phyloP scores from a whole-genome alignment of 1,140 invertebrate species.

The Drosophila lacteicornis region DNA sequence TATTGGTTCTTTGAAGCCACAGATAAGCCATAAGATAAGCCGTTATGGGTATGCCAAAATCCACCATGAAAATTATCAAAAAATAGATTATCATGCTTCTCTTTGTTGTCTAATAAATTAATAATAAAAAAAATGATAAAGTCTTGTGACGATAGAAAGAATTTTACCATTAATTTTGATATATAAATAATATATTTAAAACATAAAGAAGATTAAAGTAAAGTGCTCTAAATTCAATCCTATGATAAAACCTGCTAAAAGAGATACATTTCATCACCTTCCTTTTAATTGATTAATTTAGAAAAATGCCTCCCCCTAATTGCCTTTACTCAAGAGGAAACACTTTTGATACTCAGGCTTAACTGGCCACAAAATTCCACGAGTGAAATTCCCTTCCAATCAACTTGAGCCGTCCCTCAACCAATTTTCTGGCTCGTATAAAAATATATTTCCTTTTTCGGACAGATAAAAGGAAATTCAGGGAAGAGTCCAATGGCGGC shows the following conservation, averaged over 20 bases:
- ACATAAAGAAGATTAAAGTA: neutral
- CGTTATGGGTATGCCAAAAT: too few species aligned
- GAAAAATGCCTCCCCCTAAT: slow-evolving; percentile 11
- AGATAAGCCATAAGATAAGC: slow-evolving; percentile 11
- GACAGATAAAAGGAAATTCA: slow-evolving; percentile 54
- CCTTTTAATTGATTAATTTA: slow-evolving; percentile 24
- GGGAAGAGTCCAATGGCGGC: slow-evolving; percentile 10
- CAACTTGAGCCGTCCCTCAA: slow-evolving; percentile 14
- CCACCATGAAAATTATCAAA: too few species aligned
- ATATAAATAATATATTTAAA: too few species aligned
- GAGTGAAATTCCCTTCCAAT: slow-evolving; percentile 39
- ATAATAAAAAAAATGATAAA: too few species aligned
- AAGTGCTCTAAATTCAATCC: too few species aligned
- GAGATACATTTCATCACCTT: neutral
- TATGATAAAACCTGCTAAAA: too few species aligned
- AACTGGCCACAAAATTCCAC: slow-evolving; percentile 15
- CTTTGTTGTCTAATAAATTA: too few species aligned
- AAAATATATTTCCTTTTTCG: slow-evolving; percentile 43
- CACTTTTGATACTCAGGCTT: slow-evolving; percentile 4
- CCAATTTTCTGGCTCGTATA: slow-evolving; percentile 33
- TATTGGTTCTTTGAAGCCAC: neutral
- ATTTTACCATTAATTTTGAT: too few species aligned
- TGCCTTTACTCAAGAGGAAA: slow-evolving; percentile 15
- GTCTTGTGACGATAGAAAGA: too few species aligned
- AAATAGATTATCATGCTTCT: too few species aligned